Evolutionary conservation across 2,888 invertebrate genomes (phyloP).

Genomic region (Cryptocephalus primarius): DNA sequence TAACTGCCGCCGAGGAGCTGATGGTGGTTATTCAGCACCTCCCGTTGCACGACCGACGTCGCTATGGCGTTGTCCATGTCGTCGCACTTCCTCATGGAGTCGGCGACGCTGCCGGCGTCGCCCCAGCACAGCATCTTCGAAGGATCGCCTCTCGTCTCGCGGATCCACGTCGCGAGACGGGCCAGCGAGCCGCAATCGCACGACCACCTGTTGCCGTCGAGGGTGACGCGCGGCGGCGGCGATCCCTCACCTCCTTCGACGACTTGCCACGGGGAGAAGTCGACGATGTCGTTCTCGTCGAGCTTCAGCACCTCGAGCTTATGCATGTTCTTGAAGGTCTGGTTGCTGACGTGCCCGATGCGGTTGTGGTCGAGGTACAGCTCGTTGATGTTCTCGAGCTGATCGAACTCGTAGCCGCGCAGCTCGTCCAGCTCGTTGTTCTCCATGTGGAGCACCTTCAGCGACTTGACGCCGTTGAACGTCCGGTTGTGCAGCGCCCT

Average conservation of each 20-base stretch:
- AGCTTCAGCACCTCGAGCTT: conserved; percentile 61
- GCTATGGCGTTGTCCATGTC: conserved; percentile 58
- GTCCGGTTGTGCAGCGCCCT: conserved; percentile 67
- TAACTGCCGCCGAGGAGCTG: conserved; percentile 55
- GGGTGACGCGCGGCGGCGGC: conserved; percentile 51
- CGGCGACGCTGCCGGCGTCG: conserved; percentile 39
- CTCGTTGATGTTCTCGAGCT: conserved; percentile 60
- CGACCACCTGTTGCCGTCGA: conserved; percentile 74
- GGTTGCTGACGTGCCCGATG: conserved; percentile 60
- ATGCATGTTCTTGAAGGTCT: conserved; percentile 64
- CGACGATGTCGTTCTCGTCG: conserved; percentile 67
- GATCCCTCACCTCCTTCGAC: conserved; percentile 44
- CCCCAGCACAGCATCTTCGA: conserved; percentile 59
- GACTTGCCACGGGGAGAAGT: conserved; percentile 58
- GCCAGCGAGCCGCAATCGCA: conserved; percentile 67
- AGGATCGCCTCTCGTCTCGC: conserved; percentile 54
- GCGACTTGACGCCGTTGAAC: conserved; percentile 66
- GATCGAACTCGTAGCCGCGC: conserved; percentile 69
- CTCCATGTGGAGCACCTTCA: conserved; percentile 66
- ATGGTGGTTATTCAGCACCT: conserved; percentile 45
- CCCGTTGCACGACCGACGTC: conserved; percentile 41
- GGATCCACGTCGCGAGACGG: conserved; percentile 59
- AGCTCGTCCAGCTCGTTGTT: conserved; percentile 61
- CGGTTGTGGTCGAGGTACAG: conserved; percentile 68
- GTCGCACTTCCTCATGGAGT: conserved; percentile 48